Evolutionary conservation across 2,113 vertebrate genomes (phyloP).

Genomic region (Ciconia boyciana): DNA sequence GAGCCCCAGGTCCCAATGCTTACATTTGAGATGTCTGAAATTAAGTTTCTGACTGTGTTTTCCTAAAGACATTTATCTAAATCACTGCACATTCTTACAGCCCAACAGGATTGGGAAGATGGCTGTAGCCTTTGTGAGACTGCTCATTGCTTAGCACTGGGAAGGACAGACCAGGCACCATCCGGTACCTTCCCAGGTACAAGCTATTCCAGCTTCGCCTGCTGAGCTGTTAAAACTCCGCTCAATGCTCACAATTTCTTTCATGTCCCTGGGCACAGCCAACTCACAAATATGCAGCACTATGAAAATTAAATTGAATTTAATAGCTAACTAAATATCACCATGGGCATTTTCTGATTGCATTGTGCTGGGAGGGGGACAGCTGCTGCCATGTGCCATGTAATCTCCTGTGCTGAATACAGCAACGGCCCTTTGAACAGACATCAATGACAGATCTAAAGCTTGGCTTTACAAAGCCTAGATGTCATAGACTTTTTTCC

Average conservation of each 20-base stretch:
- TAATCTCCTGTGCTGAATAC: background rate
- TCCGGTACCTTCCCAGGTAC: background rate
- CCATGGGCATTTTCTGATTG: constrained; percentile 21
- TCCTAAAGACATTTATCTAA: background rate
- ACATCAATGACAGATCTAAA: background rate
- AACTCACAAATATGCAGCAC: constrained; percentile 1
- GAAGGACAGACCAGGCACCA: background rate
- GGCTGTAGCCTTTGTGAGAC: background rate
- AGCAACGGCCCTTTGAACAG: background rate
- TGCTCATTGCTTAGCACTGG: background rate
- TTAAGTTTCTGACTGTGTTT: background rate
- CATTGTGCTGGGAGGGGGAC: background rate
- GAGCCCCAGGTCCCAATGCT: rapidly evolving
- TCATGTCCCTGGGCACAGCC: background rate
- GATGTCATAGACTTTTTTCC: background rate
- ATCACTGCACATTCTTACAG: background rate
- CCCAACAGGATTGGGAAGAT: background rate
- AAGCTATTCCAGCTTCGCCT: background rate
- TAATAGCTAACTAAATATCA: constrained; percentile 45
- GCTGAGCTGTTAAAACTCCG: background rate
- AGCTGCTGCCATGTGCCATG: background rate
- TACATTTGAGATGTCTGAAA: background rate
- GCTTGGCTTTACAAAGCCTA: background rate
- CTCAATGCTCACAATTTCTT: background rate
- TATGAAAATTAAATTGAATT: constrained; percentile 38